phyloP scores from a whole-genome alignment of 2,888 invertebrate species.

The Rosalia funebris region DNA sequence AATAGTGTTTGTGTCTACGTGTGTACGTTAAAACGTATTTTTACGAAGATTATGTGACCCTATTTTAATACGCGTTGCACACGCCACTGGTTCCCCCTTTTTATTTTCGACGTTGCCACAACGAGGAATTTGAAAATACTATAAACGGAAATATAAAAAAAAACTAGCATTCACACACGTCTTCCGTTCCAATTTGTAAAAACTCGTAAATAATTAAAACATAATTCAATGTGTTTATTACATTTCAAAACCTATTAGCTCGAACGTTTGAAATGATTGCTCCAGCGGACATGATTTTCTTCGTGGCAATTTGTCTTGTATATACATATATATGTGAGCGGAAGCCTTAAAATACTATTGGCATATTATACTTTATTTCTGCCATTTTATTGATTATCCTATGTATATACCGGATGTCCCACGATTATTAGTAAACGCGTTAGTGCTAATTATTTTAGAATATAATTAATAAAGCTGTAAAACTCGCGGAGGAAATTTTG shows the following conservation, averaged over 20 bases:
- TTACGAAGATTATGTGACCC: too few relatives aligned
- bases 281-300: conserved; percentile 5
- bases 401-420: conserved; percentile 21
- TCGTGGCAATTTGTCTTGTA: conserved; percentile 3
- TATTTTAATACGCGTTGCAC: too few relatives aligned
- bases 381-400: conserved; percentile 13
- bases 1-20: too few relatives aligned
- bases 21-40: too few relatives aligned
- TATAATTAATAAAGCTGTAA: too few relatives aligned
- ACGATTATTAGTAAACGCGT: too few relatives aligned
- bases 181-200: not conserved
- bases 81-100: too few relatives aligned
- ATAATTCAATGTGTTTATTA: not conserved
- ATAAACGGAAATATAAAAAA: too few relatives aligned
- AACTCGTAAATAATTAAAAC: not conserved
- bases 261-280: not conserved
- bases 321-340: not conserved
- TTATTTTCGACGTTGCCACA: too few relatives aligned
- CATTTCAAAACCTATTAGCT: not conserved
- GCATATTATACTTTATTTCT: conserved; percentile 7
- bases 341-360: conserved; percentile 19
- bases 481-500: not conserved
- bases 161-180: not conserved
- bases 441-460: too few relatives aligned
- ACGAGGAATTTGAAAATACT: too few relatives aligned